Base-by-base conservation (phyloP, 2,797 vertebrate species). In the Microctenopoma steveboyesi region DNA sequence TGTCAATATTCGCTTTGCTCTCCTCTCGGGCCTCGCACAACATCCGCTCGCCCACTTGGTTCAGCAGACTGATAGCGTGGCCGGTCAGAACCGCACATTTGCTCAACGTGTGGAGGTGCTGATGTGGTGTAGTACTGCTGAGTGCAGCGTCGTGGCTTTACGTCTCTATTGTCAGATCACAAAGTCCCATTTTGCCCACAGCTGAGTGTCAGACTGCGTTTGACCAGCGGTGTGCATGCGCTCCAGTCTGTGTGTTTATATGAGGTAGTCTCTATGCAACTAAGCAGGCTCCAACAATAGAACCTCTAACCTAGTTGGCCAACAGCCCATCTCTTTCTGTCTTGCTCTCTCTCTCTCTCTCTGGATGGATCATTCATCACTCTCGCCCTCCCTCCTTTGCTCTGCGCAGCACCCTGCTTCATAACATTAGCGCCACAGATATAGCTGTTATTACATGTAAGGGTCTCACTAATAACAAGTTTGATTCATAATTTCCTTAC, bases 241-340 rank as follows among this genome's bases (percentile, higher is more conserved):
- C 67, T 59, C 69, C 64, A 64, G 64, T 70, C 63, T 66, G 63
- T 76, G 71, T 85, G 79, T 89, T 78, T 78, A 69, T 79, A 69
- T 62, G 73, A 64, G 64, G 61, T 45, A 64, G 76, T 86, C 79
- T 81, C 78, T 13, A 81, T 62, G 78, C 65, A 83, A 69, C 83
- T 46, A 40, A 74, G 76, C 83, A 82, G 79, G 84, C 84, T 85
- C 86, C 85, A 85, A 81, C 82, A 91, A 54, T 16, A 78, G 82
- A 84, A 87, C 83, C 88, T 84, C 49, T 71, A 81, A 84, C 86
- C 87, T 77, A 87, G 69, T 87, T 91, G 89, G 87, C 79, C 65
- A 47, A 51, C 46, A 72, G 72, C 81, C 78, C 52, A 30, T 62
- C 68, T 72, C 77, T 72, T 50, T 74, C 74, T 59, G 48, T 64